Base-by-base conservation (phyloP, 2,888 invertebrate species). In the Scrobipalpa atriplicella region DNA sequence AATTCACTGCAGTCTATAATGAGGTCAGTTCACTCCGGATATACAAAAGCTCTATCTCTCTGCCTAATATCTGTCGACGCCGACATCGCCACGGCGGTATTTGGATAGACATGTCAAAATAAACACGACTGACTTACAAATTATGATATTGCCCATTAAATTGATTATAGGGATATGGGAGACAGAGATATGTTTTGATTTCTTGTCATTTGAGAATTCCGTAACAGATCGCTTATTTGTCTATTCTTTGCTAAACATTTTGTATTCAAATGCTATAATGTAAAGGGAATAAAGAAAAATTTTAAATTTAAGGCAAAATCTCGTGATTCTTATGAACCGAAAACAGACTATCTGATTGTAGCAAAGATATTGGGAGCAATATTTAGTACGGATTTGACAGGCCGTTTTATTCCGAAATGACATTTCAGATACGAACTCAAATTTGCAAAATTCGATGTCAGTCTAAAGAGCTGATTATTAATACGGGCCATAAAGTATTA, bases 31-130 rank as follows among this genome's bases (percentile, higher is more conserved):
- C 13, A 16, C 18, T 19, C 61, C 41, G 61, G 61, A 43, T 62
- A 62, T 62, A 41, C 43, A 18, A 13, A 18, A 21, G 11, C 54
- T 54, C 54, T 11, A 56, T 56, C 21, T 19, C 11, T 41, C 84
- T 84, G 85, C 72, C 69, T 72, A 73, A 71, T 77, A 80, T 86
- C 87, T 78, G 82, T 84, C 82, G 76, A 71, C 83, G 75, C 74
- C 74, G 75, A 73, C 70, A 36, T 11, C 21, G 11, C 54, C 43
- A 39, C 64, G 52, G 76, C 64, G 52, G 76, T 78, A 79, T 82
- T 56, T 82, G 74, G 82, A 83, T 82, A 75, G 82, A 83, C 82
- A 78, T 72, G 81, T 78, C 82, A 82, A 87, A 84, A 87, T 84
- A 88, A 88, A 87, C 86, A 79, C 70, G 70, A 74, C 54, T 71